phyloP scores from a whole-genome alignment of 2,797 vertebrate genomes.

The Denticeps clupeoides region DNA sequence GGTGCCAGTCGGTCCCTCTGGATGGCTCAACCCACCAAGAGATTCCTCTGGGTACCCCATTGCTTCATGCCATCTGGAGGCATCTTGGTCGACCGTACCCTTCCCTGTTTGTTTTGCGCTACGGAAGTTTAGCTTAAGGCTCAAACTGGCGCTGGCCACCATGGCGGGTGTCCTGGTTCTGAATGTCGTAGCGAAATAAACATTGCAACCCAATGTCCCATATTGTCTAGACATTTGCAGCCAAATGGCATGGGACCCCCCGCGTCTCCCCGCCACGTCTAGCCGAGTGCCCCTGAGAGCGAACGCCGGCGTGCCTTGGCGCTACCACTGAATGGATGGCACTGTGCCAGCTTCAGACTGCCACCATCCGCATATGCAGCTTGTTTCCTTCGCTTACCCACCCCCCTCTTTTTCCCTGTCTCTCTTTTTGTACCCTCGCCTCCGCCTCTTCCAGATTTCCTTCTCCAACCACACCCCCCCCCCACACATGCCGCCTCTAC shows the following conservation, averaged over 20 bases:
- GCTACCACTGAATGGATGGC: slow-evolving; percentile 99
- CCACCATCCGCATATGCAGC: slow-evolving; percentile 94
- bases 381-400: slow-evolving; percentile 81
- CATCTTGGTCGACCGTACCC: slow-evolving; percentile 14
- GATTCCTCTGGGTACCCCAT: slow-evolving; percentile 14
- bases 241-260: slow-evolving; percentile 48
- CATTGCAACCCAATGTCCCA: too few relatives aligned
- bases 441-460: slow-evolving; percentile 59
- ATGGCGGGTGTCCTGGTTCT: too few relatives aligned
- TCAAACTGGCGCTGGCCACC: too few relatives aligned
- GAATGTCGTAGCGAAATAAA: too few relatives aligned
- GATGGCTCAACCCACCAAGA: slow-evolving; percentile 7
- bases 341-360: slow-evolving; percentile 89
- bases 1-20: slow-evolving; percentile 24
- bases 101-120: slow-evolving; percentile 22
- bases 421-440: slow-evolving; percentile 60
- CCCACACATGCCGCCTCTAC: slow-evolving; percentile 49
- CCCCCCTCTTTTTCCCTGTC: slow-evolving; percentile 49
- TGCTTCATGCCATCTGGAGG: slow-evolving; percentile 18
- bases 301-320: slow-evolving; percentile 76
- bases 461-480: slow-evolving; percentile 52
- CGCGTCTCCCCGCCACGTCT: slow-evolving; percentile 65
- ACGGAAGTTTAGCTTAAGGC: slow-evolving; percentile 16
- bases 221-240: slow-evolving; percentile 39
- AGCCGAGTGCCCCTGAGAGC: slow-evolving; percentile 68